These are phyloP conservation scores for Pempheris klunzingeri DNA, from an alignment of 2,797 vertebrate species.

Conservation along the genomic window DNA sequence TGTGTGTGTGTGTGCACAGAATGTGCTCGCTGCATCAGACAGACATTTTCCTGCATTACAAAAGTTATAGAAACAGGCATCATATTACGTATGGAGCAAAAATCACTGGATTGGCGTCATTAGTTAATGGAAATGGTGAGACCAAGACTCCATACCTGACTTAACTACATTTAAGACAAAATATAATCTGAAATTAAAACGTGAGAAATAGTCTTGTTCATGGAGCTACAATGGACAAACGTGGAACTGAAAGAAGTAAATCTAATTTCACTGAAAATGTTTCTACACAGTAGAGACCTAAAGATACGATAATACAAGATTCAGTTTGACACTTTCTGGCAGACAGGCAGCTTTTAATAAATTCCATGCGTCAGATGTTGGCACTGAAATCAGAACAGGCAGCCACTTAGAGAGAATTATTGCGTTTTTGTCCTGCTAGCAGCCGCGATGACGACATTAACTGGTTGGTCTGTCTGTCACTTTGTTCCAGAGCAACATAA, in stretches of 20 bases:
- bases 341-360: neutral
- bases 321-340: neutral
- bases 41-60: neutral
- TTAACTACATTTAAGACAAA: neutral
- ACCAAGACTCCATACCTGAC: neutral
- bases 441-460: neutral
- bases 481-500: neutral
- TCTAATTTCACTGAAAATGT: neutral
- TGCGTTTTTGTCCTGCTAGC: neutral
- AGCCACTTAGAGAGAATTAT: conserved; percentile 12
- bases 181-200: neutral
- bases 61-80: neutral
- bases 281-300: neutral
- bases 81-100: neutral
- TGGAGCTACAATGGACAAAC: neutral
- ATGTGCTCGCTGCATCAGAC: neutral
- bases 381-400: neutral
- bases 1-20: conserved; percentile 1
- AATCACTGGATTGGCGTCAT: neutral
- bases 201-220: neutral
- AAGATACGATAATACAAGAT: neutral
- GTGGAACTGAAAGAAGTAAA: neutral
- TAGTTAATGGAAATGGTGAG: neutral
- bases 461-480: neutral
- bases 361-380: conserved; percentile 11